A percentile compares a stretch with the other conserved stretches of the same genome.
phyloP scores from a whole-genome alignment of 1,140 invertebrate genomes.

The Drosophila gunungcola region DNA sequence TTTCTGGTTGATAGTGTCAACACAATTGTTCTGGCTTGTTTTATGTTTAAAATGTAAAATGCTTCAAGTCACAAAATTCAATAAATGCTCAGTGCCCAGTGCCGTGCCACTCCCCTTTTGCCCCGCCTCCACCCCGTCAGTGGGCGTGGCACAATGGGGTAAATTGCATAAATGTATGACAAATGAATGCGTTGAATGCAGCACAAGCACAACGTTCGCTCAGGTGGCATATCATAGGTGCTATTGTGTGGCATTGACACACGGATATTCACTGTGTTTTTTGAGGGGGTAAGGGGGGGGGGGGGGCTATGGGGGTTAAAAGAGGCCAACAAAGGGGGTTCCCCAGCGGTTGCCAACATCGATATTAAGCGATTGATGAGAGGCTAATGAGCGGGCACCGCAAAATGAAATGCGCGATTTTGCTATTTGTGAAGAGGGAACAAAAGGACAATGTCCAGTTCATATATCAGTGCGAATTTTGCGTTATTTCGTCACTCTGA shows the following conservation, averaged over 20 bases:
- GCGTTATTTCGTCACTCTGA: slow-evolving; percentile 12
- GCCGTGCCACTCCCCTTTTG: not conserved
- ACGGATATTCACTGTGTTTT: not conserved
- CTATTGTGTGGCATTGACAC: slow-evolving; percentile 39
- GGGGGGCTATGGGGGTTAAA: not conserved
- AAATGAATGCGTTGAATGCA: slow-evolving; percentile 46
- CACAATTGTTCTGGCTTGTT: slow-evolving; percentile 17
- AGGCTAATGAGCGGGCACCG: slow-evolving; percentile 30
- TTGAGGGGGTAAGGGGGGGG: not conserved
- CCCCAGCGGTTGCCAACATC: slow-evolving; percentile 1
- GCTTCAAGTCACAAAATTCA: slow-evolving; percentile 74
- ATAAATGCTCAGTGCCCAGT: slow-evolving; percentile 54
- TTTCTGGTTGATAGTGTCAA: not conserved
- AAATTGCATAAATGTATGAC: slow-evolving; percentile 69
- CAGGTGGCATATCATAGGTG: slow-evolving; percentile 38
- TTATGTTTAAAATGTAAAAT: slow-evolving; percentile 67
- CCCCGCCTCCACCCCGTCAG: not conserved
- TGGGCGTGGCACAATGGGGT: slow-evolving; percentile 46
- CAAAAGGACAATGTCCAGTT: slow-evolving; percentile 12
- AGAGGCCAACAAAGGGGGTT: not conserved
- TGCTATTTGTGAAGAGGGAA: slow-evolving; percentile 9
- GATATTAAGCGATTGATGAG: slow-evolving; percentile 44
- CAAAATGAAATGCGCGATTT: slow-evolving; percentile 19
- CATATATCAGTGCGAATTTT: slow-evolving; percentile 7
- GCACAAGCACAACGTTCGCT: slow-evolving; percentile 23